Conservation (phyloP, 2,888 invertebrate species). For the Eupithecia subfuscata region DNA sequence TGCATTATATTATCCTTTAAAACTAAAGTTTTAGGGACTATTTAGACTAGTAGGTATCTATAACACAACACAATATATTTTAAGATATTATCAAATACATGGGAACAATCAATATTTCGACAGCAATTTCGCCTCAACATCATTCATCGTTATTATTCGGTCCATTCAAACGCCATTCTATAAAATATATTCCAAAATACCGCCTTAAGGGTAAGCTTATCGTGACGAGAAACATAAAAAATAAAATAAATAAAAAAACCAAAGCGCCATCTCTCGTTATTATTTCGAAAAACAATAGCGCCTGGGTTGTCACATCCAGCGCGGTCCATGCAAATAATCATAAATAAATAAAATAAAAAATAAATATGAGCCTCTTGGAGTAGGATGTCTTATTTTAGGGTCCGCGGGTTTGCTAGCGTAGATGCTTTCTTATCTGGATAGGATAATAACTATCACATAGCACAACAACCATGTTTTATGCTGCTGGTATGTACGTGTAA, state of each 20-base stretch:
- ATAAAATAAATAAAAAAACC: constrained; percentile 60
- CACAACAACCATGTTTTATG: no score
- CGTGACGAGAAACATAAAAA: constrained; percentile 67
- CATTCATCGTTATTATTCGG: constrained; percentile 42
- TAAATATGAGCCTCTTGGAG: constrained; percentile 72
- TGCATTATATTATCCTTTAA: no score
- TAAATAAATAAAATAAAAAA: constrained; percentile 84
- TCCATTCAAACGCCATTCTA: constrained; percentile 48
- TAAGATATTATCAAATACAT: constrained; percentile 24
- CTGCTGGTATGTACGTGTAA: no score
- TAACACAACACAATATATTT: not conserved
- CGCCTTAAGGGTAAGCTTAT: constrained; percentile 49
- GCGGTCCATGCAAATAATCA: constrained; percentile 82
- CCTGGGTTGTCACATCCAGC: constrained; percentile 77
- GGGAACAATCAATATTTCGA: constrained; percentile 37
- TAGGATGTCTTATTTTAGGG: constrained; percentile 79
- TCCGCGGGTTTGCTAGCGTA: constrained; percentile 53
- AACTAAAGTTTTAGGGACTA: no score
- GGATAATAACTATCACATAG: not conserved
- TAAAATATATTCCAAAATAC: constrained; percentile 43
- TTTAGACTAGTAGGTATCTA: no score
- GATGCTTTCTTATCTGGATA: constrained; percentile 41
- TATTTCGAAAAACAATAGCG: constrained; percentile 81
- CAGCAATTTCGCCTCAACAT: constrained; percentile 26
- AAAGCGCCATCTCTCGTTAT: constrained; percentile 81